Conservation (phyloP, 2,113 vertebrate species). For the Taxidea taxus region DNA sequence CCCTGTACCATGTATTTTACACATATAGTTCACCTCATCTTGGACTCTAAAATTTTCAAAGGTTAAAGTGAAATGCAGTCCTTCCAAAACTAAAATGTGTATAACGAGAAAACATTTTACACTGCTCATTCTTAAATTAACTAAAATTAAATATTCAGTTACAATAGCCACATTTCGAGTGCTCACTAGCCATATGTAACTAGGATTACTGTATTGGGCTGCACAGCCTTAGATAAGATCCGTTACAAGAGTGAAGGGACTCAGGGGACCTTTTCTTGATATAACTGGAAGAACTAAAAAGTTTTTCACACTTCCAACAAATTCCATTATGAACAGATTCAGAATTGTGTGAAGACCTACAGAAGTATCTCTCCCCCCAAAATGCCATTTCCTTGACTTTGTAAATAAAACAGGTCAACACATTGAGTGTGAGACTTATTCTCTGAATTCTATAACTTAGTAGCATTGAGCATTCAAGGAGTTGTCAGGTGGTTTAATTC, state of each 20-base stretch:
- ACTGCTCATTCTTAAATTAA: not conserved
- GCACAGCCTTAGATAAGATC: not conserved
- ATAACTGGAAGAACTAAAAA: not conserved
- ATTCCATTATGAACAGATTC: conserved; percentile 12
- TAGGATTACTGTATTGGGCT: not conserved
- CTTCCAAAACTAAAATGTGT: not conserved
- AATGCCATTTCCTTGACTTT: conserved; percentile 3
- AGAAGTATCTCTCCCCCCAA: conserved; percentile 18
- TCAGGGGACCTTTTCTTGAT: not conserved
- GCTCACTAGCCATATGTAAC: not conserved
- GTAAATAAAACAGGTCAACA: conserved; percentile 7
- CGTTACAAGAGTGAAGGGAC: not conserved
- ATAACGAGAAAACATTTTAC: not conserved
- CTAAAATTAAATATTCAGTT: conserved; percentile 18
- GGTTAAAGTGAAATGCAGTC: not conserved
- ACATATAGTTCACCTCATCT: not conserved
- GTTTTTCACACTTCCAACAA: conserved; percentile 19
- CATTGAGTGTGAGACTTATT: not conserved
- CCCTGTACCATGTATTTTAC: not conserved
- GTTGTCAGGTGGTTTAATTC: not conserved
- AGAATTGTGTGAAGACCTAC: not conserved
- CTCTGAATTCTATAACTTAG: conserved; percentile 1
- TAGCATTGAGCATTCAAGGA: not conserved
- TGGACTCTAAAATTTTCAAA: not conserved
- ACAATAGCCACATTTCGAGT: not conserved